phyloP scores from a whole-genome alignment of 2,113 vertebrate genomes.

The Aepyceros melampus region DNA sequence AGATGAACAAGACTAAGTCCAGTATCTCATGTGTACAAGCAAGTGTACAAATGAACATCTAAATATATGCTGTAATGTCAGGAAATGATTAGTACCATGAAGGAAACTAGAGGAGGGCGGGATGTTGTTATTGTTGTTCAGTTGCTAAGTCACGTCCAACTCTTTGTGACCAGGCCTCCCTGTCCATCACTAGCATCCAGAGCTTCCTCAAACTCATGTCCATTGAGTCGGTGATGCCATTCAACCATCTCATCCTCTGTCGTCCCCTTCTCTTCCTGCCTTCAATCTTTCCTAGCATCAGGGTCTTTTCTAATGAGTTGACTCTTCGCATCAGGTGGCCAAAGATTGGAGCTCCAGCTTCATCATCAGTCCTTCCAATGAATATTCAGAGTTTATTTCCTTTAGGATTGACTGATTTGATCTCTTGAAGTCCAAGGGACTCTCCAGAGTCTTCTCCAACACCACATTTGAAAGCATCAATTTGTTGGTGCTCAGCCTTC shows the following conservation, averaged over 20 bases:
- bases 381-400: neutral
- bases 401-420: neutral
- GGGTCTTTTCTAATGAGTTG: neutral
- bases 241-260: neutral
- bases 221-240: neutral
- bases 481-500: neutral
- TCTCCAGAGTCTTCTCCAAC: neutral
- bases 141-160: neutral
- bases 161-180: neutral
- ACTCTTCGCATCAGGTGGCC: neutral
- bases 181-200: neutral
- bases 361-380: neutral
- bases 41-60: neutral
- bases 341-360: neutral
- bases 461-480: neutral
- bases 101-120: neutral
- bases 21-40: neutral
- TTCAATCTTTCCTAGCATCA: neutral
- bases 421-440: neutral
- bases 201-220: neutral
- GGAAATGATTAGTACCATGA: neutral
- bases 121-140: neutral
- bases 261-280: neutral
- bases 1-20: neutral
- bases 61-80: neutral